phyloP scores from a whole-genome alignment of 1,140 invertebrate genomes.

The Drosophila sturtevanti region DNA sequence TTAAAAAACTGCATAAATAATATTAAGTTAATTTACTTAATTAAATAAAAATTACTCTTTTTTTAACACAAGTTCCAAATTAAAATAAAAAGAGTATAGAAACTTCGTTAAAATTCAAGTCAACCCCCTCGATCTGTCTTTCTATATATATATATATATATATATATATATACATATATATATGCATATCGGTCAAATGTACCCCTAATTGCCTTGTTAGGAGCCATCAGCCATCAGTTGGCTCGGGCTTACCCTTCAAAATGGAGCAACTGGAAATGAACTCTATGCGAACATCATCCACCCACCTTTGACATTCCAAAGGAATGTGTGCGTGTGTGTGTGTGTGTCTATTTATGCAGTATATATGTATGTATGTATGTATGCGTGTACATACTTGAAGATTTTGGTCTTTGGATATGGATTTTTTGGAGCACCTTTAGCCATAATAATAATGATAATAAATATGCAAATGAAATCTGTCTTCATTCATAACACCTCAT shows the following conservation, averaged over 20 bases:
- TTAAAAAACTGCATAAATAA: too few relatives aligned
- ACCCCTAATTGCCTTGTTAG: constrained; percentile 31
- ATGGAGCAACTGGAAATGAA: neutral
- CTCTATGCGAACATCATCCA: constrained; percentile 1
- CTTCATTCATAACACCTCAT: constrained; percentile 47
- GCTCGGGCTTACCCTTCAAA: neutral
- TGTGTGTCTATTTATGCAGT: too few relatives aligned
- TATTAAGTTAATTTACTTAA: too few relatives aligned
- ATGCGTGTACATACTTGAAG: neutral
- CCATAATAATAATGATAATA: constrained; percentile 14
- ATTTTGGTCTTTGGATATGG: neutral
- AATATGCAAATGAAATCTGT: constrained; percentile 40
- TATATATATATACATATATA: too few relatives aligned
- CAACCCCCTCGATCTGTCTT: too few relatives aligned
- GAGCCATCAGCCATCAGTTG: neutral
- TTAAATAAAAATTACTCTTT: too few relatives aligned
- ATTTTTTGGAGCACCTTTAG: constrained; percentile 37
- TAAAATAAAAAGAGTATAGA: too few relatives aligned
- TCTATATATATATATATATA: too few relatives aligned
- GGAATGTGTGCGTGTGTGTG: neutral
- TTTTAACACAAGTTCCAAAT: too few relatives aligned
- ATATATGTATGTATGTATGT: neutral
- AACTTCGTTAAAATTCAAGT: too few relatives aligned
- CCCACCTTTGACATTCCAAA: constrained; percentile 15
- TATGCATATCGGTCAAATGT: neutral